Evolutionary conservation across 2,888 invertebrate species (phyloP), one percentile per base, ranked within the genome.

Genomic region (Eristalis intricaria): DNA sequence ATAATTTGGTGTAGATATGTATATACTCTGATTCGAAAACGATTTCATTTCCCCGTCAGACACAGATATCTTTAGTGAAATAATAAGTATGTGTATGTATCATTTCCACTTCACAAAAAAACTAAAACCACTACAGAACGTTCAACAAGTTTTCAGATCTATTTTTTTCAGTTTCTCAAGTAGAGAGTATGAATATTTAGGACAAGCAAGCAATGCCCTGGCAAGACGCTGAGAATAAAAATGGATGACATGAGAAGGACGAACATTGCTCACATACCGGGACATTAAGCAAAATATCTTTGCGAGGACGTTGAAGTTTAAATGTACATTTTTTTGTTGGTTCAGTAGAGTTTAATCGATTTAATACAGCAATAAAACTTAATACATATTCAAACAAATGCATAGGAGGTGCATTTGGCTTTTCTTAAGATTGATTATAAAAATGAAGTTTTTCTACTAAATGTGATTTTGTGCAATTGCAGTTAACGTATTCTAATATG

Each of bases 201-300:
- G 83, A 66, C 83, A 79, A 86, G 78, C 82, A 86, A 82, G 69
- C 81, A 81, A 71, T 50, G n/a, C 71, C 71, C 66, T 69, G 74
- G 65, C 65, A 85, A 76, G 76, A 69, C 60, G 70, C 73, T 83
- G 60, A 68, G 70, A 71, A 50, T 50, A 50, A 85, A 75, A 86
- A 61, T 61, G 66, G 75, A 86, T 86, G 83, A 86, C 83, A 83
- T 79, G 78, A 78, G 86, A 83, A 83, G 86, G 86, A 86, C 86
- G 82, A 82, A 83, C 75, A 86, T 74, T 86, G 78, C 71, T 79
- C 82, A 70, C 78, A 86, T 86, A 78, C 86, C 86, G 75, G 75
- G 82, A 78, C 86, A 78, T 78, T 86, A 86, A 78, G 75, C 86
- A 75, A 83, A 82, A 83, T 78, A 77, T 82, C 82, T 82, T 86